Conservation (phyloP, 2,888 invertebrate species). For the Eudasyphora cyanicolor region DNA sequence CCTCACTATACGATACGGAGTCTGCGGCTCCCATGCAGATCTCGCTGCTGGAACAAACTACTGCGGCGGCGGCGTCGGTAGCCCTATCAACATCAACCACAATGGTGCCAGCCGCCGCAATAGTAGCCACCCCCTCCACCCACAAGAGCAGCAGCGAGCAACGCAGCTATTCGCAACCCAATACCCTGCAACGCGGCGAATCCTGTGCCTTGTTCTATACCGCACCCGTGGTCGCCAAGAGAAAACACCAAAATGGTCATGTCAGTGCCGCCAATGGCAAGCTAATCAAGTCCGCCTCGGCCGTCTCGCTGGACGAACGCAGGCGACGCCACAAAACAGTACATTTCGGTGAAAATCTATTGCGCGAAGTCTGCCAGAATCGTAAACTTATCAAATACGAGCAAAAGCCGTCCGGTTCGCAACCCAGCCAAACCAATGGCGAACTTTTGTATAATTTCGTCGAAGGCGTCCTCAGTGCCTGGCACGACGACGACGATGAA, state of each 20-base stretch:
- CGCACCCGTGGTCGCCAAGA: constrained; percentile 56
- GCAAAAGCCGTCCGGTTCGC: constrained; percentile 78
- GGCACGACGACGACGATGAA: constrained; percentile 86
- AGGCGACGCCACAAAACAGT: constrained; percentile 89
- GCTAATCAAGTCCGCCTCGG: constrained; percentile 82
- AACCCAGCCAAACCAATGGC: constrained; percentile 86
- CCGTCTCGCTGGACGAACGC: constrained; percentile 84
- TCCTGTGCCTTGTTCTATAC: constrained; percentile 73
- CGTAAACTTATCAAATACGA: constrained; percentile 82
- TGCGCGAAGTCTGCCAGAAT: constrained; percentile 88
- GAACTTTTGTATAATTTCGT: constrained; percentile 91
- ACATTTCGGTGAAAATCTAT: constrained; percentile 88
- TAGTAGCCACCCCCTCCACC: background rate
- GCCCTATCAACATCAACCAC: background rate
- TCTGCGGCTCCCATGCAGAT: constrained; percentile 34
- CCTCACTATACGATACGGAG: constrained; percentile 74
- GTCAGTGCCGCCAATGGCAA: constrained; percentile 72
- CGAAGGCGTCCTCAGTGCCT: constrained; percentile 88
- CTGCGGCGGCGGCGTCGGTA: constrained; percentile 2
- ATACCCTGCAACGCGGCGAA: constrained; percentile 78
- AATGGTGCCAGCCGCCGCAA: background rate
- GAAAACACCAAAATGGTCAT: constrained; percentile 69
- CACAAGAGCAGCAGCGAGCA: constrained; percentile 43
- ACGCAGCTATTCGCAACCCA: constrained; percentile 79
- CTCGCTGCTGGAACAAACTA: background rate